These are phyloP conservation scores for Leucopsar rothschildi DNA, from an alignment of 2,113 vertebrate genomes.

Conservation along the genomic window DNA sequence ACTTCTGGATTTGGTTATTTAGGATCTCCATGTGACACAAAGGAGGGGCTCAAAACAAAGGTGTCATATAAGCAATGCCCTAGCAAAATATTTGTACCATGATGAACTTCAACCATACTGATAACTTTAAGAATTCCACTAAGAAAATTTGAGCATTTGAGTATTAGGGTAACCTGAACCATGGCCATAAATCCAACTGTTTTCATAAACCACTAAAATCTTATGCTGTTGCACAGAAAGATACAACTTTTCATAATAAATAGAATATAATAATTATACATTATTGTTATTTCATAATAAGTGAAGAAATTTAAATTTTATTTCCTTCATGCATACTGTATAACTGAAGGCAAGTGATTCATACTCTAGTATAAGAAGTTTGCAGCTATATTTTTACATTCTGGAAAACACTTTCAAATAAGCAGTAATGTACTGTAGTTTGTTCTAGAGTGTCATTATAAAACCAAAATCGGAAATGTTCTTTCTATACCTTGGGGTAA, in stretches of 20 bases:
- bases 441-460: background rate
- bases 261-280: background rate
- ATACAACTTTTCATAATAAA: background rate
- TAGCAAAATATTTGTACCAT: background rate
- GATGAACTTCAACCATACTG: background rate
- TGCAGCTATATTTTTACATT: background rate
- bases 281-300: background rate
- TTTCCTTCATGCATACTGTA: rapidly evolving
- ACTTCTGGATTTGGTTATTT: background rate
- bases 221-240: background rate
- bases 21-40: background rate
- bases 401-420: background rate
- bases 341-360: background rate
- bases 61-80: background rate
- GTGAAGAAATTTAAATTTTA: background rate
- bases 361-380: background rate
- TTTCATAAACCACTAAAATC: background rate
- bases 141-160: background rate
- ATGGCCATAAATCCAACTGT: background rate
- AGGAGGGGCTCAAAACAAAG: background rate
- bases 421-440: background rate
- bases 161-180: background rate
- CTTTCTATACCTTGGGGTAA: background rate
- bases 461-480: background rate
- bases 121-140: background rate